A percentile compares a stretch with the other conserved stretches of the same genome.
Conservation (phyloP, 2,888 invertebrate species). For the Nomada flava region DNA sequence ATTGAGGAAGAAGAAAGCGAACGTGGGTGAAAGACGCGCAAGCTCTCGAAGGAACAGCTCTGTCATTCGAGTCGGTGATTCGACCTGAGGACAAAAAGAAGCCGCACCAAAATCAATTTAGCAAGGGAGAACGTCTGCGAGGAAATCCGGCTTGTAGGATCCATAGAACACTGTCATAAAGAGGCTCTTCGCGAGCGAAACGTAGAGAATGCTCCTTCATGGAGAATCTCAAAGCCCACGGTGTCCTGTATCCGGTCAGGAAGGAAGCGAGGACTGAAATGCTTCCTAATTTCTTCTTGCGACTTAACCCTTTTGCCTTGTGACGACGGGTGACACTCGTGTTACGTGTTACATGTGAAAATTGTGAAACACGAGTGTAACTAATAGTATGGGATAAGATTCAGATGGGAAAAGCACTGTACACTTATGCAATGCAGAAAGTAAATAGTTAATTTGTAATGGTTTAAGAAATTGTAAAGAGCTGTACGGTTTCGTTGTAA, state of each 20-base stretch:
- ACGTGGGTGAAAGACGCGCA: conserved; percentile 2
- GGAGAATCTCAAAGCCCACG: conserved; percentile 68
- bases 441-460: no score
- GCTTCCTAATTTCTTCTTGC: conserved; percentile 51
- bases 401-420: no score
- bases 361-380: no score
- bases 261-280: conserved; percentile 37
- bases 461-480: no score
- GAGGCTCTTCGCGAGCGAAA: conserved; percentile 58
- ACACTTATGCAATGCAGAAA: no score
- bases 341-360: no score
- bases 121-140: conserved; percentile 69
- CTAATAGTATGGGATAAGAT: no score
- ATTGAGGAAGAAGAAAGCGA: conserved; percentile 29
- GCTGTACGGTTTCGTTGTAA: no score
- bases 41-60: conserved; percentile 37
- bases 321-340: no score
- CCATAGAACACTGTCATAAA: conserved; percentile 80
- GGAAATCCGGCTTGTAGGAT: conserved; percentile 82
- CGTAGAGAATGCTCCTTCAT: conserved; percentile 57
- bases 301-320: conserved; percentile 31
- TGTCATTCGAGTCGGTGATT: conserved; percentile 47
- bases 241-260: conserved; percentile 69
- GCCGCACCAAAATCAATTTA: conserved; percentile 79
- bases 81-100: conserved; percentile 76